phyloP scores from a whole-genome alignment of 2,797 vertebrate genomes.

The Falco biarmicus region DNA sequence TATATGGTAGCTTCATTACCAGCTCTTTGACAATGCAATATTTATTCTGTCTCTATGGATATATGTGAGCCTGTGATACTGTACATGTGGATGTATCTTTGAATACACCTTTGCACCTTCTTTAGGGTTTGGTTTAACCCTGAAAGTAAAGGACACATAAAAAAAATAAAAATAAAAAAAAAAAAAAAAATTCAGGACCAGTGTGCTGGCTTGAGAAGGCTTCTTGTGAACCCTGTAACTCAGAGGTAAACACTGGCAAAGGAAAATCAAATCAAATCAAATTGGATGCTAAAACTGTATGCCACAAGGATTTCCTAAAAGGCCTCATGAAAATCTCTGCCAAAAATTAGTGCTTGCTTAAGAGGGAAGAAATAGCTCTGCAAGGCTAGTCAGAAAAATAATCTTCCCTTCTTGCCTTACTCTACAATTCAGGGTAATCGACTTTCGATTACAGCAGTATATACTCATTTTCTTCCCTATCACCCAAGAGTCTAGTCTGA shows the following conservation, averaged over 20 bases:
- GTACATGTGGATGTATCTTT: neutral
- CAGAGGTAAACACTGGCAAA: neutral
- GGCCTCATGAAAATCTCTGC: neutral
- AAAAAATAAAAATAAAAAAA: neutral
- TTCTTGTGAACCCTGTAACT: neutral
- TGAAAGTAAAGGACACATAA: neutral
- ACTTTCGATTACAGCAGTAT: neutral
- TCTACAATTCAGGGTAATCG: neutral
- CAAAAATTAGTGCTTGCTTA: neutral
- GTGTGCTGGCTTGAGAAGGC: neutral
- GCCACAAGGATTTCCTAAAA: constrained; percentile 1
- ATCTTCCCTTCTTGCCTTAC: neutral
- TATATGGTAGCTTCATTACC: neutral
- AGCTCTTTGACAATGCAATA: neutral
- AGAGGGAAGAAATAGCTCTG: neutral
- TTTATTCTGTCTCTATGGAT: neutral
- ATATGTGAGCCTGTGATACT: neutral
- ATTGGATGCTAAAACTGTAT: neutral
- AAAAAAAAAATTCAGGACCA: neutral
- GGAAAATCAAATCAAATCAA: constrained; percentile 11
- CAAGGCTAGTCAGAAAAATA: neutral
- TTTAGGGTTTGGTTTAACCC: neutral
- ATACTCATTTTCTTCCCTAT: constrained; percentile 13
- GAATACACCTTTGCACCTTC: neutral
- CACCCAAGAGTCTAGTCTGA: neutral